Evolutionary conservation across 2,888 invertebrate species (phyloP).

Genomic region (Caradrina kadenii): DNA sequence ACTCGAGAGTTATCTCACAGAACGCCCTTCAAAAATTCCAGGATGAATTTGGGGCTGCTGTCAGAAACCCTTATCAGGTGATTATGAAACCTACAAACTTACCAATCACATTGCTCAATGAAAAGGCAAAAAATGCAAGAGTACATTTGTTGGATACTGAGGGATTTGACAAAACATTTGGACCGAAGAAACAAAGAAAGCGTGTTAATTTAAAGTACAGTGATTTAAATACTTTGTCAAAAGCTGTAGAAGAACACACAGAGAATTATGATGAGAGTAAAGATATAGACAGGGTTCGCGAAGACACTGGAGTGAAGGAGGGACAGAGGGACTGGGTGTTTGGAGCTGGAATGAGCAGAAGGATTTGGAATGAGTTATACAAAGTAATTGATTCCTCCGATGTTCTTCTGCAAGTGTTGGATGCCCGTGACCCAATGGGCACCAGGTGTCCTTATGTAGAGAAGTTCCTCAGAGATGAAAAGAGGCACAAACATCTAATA

Average conservation of each 20-base stretch:
- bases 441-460: conserved; percentile 98
- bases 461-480: conserved; percentile 97
- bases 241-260: conserved; percentile 92
- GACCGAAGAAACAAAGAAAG: conserved; percentile 97
- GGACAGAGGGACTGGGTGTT: conserved; percentile 98
- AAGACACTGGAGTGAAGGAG: conserved; percentile 95
- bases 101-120: conserved; percentile 98
- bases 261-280: conserved; percentile 95
- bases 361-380: conserved; percentile 99
- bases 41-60: conserved; percentile 97
- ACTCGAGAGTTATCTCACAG: conserved; percentile 99
- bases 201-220: conserved; percentile 94
- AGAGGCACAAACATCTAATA: conserved; percentile 98
- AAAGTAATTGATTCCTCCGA: conserved; percentile 99
- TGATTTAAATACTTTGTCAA: conserved; percentile 94
- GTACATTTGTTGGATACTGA: conserved; percentile 99
- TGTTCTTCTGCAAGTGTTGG: conserved; percentile 98
- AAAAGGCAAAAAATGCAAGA: conserved; percentile 96
- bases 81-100: conserved; percentile 98
- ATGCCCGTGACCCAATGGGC: conserved; percentile 99
- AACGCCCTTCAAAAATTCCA: conserved; percentile 96
- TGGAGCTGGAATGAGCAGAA: conserved; percentile 98
- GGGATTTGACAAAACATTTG: conserved; percentile 98
- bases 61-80: conserved; percentile 99
- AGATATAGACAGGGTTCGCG: conserved; percentile 95